Conservation (phyloP, 2,113 vertebrate species). For the Caranx ignobilis region DNA sequence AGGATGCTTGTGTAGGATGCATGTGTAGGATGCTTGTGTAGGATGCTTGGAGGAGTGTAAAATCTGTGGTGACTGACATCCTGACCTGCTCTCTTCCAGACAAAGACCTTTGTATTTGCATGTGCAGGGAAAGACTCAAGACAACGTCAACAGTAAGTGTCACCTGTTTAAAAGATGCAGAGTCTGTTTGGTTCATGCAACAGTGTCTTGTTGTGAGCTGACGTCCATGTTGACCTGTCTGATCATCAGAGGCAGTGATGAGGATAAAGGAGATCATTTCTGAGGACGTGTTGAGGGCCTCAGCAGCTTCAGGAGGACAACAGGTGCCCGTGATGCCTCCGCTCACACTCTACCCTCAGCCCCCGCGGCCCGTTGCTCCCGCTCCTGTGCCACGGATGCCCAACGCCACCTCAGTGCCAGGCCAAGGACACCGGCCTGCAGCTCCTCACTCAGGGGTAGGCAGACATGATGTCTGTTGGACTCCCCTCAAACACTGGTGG, state of each 20-base stretch:
- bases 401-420: conserved; percentile 46
- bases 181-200: background rate
- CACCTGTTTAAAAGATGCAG: background rate
- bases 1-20: no score
- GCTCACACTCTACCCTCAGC: conserved; percentile 93
- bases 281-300: conserved; percentile 89
- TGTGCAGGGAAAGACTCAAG: conserved; percentile 93
- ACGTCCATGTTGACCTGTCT: conserved; percentile 14
- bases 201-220: background rate
- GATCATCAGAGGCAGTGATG: conserved; percentile 89
- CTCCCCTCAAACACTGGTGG: background rate
- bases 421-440: conserved; percentile 78
- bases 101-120: conserved; percentile 95
- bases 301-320: conserved; percentile 80
- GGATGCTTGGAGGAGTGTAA: background rate
- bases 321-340: conserved; percentile 88
- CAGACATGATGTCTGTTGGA: background rate
- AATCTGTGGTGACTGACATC: conserved; percentile 24
- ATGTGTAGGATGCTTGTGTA: no score
- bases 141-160: conserved; percentile 94
- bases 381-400: conserved; percentile 68
- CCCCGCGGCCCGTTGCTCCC: conserved; percentile 78
- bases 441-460: conserved; percentile 83
- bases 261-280: conserved; percentile 96
- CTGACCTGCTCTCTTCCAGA: conserved; percentile 74